A percentile compares a stretch with the other conserved stretches of the same genome.
These are phyloP conservation scores for Cheilinus undulatus DNA, from an alignment of 2,113 vertebrate species.

Conservation along the genomic window DNA sequence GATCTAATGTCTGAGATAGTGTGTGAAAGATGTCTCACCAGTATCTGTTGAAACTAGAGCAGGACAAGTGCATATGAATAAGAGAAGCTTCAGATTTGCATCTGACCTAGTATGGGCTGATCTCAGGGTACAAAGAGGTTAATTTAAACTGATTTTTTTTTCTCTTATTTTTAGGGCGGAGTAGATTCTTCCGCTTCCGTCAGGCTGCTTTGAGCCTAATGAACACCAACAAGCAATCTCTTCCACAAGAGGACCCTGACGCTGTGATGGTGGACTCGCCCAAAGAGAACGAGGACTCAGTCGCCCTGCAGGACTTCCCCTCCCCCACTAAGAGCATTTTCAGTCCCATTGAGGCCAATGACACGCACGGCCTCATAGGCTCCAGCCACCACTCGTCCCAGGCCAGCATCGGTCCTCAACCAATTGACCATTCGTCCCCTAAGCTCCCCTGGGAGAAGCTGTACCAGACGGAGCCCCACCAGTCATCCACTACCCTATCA, in stretches of 20 bases:
- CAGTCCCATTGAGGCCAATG: slow-evolving; percentile 91
- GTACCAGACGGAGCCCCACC: slow-evolving; percentile 89
- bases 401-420: slow-evolving; percentile 88
- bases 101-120: too few species aligned
- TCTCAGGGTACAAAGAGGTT: too few species aligned
- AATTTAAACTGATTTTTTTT: background rate
- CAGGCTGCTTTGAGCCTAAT: slow-evolving; percentile 92
- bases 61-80: too few species aligned
- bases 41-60: too few species aligned
- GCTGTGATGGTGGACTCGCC: slow-evolving; percentile 94
- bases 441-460: slow-evolving; percentile 91
- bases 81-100: too few species aligned
- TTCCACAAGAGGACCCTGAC: slow-evolving; percentile 97
- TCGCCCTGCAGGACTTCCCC: slow-evolving; percentile 93
- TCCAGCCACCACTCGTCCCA: slow-evolving; percentile 90
- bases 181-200: slow-evolving; percentile 93
- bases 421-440: slow-evolving; percentile 94
- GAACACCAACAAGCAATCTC: slow-evolving; percentile 93
- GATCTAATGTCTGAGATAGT: too few species aligned
- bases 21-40: too few species aligned
- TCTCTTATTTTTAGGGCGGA: slow-evolving; percentile 71
- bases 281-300: slow-evolving; percentile 90
- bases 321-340: slow-evolving; percentile 94
- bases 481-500: slow-evolving; percentile 89
- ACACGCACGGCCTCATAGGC: slow-evolving; percentile 94